Evolutionary conservation across 2,797 vertebrate genomes (phyloP).

Genomic region (Agapornis canus): DNA sequence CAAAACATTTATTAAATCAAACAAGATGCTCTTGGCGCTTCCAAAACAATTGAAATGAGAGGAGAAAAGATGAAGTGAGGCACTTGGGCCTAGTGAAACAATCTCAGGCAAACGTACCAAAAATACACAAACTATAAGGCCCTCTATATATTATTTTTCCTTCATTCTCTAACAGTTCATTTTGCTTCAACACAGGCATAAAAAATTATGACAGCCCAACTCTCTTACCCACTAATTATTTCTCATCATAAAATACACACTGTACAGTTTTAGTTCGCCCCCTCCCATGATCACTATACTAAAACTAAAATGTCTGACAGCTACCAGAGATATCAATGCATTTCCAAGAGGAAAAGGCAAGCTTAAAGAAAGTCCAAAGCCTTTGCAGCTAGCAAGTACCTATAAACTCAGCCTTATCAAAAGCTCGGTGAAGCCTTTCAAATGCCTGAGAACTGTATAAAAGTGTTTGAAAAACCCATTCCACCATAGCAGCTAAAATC

Average conservation of each 20-base stretch:
- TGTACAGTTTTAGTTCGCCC: neutral
- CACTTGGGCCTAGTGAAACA: neutral
- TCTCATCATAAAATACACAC: neutral
- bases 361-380: neutral
- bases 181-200: neutral
- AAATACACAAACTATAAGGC: neutral
- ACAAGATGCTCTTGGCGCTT: slow-evolving; percentile 34
- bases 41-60: neutral
- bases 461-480: neutral
- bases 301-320: neutral
- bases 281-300: neutral
- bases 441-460: neutral
- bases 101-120: neutral
- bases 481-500: fast-evolving
- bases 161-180: neutral
- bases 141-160: neutral
- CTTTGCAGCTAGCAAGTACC: neutral
- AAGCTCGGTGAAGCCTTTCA: neutral
- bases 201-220: neutral
- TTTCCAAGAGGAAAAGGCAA: neutral
- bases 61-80: neutral
- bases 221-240: neutral
- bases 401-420: neutral
- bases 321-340: neutral
- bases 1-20: slow-evolving; percentile 60